Evolutionary conservation across 2,888 invertebrate genomes (phyloP), one percentile per base, ranked within the genome.

Genomic region (Epinotia brunnichana): DNA sequence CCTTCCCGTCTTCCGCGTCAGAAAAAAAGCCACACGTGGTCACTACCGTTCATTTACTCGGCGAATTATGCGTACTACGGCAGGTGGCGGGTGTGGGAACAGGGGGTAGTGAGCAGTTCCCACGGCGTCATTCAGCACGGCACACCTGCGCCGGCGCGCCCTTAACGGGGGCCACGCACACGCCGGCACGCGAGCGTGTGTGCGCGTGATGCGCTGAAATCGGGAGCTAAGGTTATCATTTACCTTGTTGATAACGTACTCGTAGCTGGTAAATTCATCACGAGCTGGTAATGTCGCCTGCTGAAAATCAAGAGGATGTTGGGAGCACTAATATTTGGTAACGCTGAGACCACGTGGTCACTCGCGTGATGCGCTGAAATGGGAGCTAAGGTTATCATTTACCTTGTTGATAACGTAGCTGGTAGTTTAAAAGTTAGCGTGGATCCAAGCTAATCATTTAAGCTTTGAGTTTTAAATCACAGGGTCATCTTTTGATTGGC

Each of bases 21-120:
- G 86, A 90, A 91, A 91, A 62, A 89, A 89, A 88, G 83, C 86
- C 90, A 56, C 92, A 93, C 93, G 93, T 93, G 93, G 92, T 91
- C 92, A 93, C 91, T 92, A 93, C 93, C 92, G 92, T 92, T 92
- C 92, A 91, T 91, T 92, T 92, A 92, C 91, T 89, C 89, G 89
- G 91, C 92, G 91, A 92, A 92, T 92, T 91, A 93, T 92, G 92
- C 92, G 92, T 92, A 92, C 91, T 92, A 91, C 86, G 88, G 91
- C 92, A 91, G 91, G 92, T 91, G 92, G 90, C 90, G 89, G 89
- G 90, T 90, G 90, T 92, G 93, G 92, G 92, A 93, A 92, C 92
- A 81, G 87, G 85, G 92, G 91, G 90, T 89, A 88, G 90, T 81
- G 85, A 81, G 85, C 86, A 77, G 91, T 93, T 92, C 93, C 91